These are phyloP conservation scores for Alethe diademata DNA, from an alignment of 2,113 vertebrate species.

Conservation along the genomic window DNA sequence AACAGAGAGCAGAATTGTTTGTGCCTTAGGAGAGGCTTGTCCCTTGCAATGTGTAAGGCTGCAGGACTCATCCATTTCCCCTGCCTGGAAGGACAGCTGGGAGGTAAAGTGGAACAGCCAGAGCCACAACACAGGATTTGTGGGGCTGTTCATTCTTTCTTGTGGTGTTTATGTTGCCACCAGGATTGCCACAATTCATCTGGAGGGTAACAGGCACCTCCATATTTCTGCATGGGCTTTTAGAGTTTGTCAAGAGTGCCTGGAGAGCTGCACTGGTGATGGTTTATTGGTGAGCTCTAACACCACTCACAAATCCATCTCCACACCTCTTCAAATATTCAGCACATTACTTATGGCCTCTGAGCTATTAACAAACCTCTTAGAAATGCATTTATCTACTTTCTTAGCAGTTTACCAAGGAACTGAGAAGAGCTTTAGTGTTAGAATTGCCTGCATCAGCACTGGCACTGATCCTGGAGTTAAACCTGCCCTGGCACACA, in stretches of 20 bases:
- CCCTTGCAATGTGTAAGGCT: background rate
- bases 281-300: background rate
- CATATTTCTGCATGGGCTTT: background rate
- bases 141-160: background rate
- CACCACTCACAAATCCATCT: background rate
- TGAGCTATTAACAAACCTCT: background rate
- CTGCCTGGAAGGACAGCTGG: background rate
- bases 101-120: background rate
- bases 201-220: background rate
- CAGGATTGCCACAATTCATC: background rate
- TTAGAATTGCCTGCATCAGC: background rate
- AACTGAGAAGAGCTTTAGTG: background rate
- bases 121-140: background rate
- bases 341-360: background rate
- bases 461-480: background rate
- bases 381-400: background rate
- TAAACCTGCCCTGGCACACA: background rate
- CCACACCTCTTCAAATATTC: slow-evolving; percentile 6
- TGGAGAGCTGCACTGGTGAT: background rate
- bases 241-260: background rate
- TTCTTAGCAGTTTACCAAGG: background rate
- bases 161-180: background rate
- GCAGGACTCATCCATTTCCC: background rate
- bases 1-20: background rate
- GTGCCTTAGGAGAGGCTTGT: background rate